These are phyloP conservation scores for Protophormia terraenovae DNA, from an alignment of 2,888 invertebrate genomes.

Conservation along the genomic window DNA sequence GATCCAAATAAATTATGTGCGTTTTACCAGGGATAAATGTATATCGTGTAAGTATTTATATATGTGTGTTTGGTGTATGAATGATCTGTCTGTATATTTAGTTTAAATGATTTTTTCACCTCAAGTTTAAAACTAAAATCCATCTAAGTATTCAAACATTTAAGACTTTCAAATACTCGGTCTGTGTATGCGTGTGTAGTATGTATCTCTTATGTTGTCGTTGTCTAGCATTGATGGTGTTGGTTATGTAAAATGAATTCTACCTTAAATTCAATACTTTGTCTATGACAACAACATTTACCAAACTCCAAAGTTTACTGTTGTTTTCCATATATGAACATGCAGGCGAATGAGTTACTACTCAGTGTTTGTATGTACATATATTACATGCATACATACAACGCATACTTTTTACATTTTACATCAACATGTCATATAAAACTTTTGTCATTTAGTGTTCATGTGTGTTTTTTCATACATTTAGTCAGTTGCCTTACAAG, in stretches of 20 bases:
- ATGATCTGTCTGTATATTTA: neutral
- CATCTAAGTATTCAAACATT: conserved; percentile 1
- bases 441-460: conserved; percentile 24
- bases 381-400: neutral
- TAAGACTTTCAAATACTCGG: neutral
- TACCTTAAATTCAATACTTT: conserved; percentile 9
- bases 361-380: neutral
- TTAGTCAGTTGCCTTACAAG: neutral
- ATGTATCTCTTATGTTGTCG: neutral
- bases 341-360: neutral
- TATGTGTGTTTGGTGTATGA: neutral
- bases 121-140: neutral
- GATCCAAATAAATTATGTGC: neutral
- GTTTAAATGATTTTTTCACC: neutral
- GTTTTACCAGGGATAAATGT: conserved; percentile 5
- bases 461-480: neutral
- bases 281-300: neutral
- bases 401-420: neutral
- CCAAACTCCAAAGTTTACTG: neutral
- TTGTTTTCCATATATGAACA: conserved; percentile 9
- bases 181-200: neutral
- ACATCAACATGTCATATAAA: conserved; percentile 21
- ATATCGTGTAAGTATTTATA: too few relatives aligned
- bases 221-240: neutral
- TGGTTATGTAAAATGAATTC: neutral